A percentile compares a stretch with the other conserved stretches of the same genome.
These are phyloP conservation scores for Alexandromys oeconomus DNA, from an alignment of 2,797 vertebrate species.

Conservation along the genomic window DNA sequence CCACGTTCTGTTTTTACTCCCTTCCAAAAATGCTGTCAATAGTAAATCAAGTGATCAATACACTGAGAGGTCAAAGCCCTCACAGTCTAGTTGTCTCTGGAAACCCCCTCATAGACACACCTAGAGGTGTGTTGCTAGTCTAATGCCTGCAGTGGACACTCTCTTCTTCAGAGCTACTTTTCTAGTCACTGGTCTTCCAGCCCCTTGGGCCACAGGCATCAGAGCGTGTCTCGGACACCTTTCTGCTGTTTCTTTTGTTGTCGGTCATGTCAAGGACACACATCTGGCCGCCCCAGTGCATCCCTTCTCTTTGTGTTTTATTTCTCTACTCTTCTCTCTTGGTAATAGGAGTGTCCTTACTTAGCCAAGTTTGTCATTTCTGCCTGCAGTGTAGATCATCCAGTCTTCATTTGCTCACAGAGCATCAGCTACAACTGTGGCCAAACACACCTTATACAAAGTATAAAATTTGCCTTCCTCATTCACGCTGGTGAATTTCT, in stretches of 20 bases:
- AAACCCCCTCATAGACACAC: background rate
- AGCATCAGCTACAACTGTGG: constrained; percentile 92
- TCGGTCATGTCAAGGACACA: background rate
- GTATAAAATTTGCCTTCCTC: constrained; percentile 94
- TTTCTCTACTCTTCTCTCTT: background rate
- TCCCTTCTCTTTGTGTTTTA: background rate
- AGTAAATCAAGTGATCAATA: background rate
- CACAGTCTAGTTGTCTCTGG: background rate
- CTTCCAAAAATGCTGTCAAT: background rate
- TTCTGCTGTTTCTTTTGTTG: background rate
- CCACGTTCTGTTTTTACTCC: background rate
- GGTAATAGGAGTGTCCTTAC: background rate
- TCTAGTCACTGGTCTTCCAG: background rate
- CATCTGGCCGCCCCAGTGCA: background rate
- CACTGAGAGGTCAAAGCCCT: background rate
- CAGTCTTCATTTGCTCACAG: constrained; percentile 94
- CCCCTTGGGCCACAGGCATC: background rate
- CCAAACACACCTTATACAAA: constrained; percentile 95
- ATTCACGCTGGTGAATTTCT: constrained; percentile 93
- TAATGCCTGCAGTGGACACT: no score
- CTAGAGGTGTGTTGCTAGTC: background rate
- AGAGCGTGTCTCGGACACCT: no score
- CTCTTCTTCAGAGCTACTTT: background rate
- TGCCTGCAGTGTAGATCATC: background rate
- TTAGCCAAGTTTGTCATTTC: background rate